Conservation (phyloP, 2,888 invertebrate species). For the Dryadula phaetusa region DNA sequence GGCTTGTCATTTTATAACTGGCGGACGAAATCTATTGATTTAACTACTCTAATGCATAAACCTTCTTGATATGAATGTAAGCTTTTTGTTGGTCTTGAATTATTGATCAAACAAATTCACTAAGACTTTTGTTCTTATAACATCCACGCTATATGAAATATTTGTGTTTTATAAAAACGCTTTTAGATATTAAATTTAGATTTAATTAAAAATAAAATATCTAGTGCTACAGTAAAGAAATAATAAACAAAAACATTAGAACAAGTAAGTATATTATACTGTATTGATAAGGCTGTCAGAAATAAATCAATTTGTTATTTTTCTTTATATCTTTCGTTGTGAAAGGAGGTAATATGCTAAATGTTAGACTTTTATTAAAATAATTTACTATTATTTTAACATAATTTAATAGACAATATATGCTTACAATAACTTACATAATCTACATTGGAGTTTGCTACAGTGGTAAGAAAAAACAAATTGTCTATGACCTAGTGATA, state of each 20-base stretch:
- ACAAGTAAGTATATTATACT: slow-evolving; percentile 1
- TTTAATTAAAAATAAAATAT: slow-evolving; percentile 3
- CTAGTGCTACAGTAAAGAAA: slow-evolving; percentile 24
- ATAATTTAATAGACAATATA: not conserved
- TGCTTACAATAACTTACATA: not conserved
- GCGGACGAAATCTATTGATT: slow-evolving; percentile 43
- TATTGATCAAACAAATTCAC: slow-evolving; percentile 59
- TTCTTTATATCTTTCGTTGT: not conserved
- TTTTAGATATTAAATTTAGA: not conserved
- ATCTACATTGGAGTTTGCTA: slow-evolving; percentile 2
- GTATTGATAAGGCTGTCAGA: slow-evolving; percentile 23
- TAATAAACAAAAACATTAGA: slow-evolving; percentile 25
- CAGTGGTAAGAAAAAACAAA: slow-evolving; percentile 2
- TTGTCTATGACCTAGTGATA: slow-evolving; percentile 58
- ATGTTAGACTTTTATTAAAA: not conserved
- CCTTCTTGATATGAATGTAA: slow-evolving; percentile 1
- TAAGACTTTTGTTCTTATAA: not conserved
- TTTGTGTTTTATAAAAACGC: not conserved
- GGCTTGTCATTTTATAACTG: slow-evolving; percentile 67
- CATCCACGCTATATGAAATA: not conserved
- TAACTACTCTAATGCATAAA: slow-evolving; percentile 27
- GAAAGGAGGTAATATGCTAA: not conserved
- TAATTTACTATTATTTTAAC: not conserved
- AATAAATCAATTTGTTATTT: slow-evolving; percentile 12
- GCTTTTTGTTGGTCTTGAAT: not conserved